phyloP scores from a whole-genome alignment of 2,888 invertebrate species.

The Acrobasis repandana region DNA sequence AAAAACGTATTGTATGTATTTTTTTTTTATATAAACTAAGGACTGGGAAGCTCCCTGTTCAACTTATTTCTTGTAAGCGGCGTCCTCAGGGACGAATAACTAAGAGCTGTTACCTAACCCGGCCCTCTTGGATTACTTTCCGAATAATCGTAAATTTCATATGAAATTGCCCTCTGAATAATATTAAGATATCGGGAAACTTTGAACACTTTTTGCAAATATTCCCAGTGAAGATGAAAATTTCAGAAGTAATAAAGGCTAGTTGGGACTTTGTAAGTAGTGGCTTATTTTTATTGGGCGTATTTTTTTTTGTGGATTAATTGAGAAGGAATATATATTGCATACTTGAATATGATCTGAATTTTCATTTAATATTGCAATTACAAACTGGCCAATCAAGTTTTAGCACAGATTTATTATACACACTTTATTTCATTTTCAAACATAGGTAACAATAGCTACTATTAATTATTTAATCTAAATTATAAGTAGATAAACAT shows the following conservation, averaged over 20 bases:
- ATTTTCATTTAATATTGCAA: not conserved
- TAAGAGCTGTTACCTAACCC: slow-evolving; percentile 38
- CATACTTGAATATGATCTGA: not conserved
- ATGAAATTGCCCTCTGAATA: slow-evolving; percentile 47
- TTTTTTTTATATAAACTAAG: too few species aligned
- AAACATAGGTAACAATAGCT: too few species aligned
- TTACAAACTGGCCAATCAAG: not conserved
- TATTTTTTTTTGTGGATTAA: not conserved
- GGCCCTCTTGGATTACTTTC: slow-evolving; percentile 50
- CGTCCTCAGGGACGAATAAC: slow-evolving; percentile 43
- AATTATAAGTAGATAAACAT: too few species aligned
- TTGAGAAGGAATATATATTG: not conserved
- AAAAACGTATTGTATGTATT: too few species aligned
- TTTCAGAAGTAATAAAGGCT: not conserved
- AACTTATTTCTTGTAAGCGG: slow-evolving; percentile 24
- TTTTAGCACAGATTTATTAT: too few species aligned
- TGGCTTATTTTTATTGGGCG: not conserved
- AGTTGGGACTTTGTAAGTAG: not conserved
- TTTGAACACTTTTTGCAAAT: not conserved
- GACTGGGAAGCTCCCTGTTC: not conserved
- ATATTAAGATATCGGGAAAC: slow-evolving; percentile 25
- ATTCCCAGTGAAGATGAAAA: not conserved
- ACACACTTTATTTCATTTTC: too few species aligned
- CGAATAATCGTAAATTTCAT: slow-evolving; percentile 58
- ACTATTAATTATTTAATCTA: too few species aligned